These are phyloP conservation scores for Pterocles orientalis DNA, from an alignment of 2,113 vertebrate species.

Conservation along the genomic window DNA sequence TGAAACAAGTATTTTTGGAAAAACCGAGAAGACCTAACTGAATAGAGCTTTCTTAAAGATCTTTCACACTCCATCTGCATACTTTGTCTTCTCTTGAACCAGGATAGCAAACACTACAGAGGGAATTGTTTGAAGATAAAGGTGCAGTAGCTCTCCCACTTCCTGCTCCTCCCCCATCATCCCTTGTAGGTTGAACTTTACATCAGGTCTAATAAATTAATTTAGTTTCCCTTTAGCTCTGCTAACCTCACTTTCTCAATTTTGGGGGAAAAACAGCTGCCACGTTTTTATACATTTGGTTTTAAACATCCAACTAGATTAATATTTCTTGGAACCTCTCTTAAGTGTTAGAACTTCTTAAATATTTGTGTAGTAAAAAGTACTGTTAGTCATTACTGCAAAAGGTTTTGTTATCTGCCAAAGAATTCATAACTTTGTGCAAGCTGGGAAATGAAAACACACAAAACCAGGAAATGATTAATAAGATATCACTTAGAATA, in stretches of 20 bases:
- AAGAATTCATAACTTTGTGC: conserved; percentile 5
- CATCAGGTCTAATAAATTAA: neutral
- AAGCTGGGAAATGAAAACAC: neutral
- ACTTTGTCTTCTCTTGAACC: neutral
- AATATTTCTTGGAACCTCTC: conserved; percentile 13
- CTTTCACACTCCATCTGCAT: neutral
- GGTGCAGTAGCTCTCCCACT: neutral
- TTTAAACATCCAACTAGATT: neutral
- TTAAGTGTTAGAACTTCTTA: neutral
- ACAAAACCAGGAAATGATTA: neutral
- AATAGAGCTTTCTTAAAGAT: neutral
- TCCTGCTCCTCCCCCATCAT: neutral
- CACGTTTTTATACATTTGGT: neutral
- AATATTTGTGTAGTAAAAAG: neutral
- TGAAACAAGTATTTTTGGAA: neutral
- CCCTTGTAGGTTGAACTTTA: neutral
- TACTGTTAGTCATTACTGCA: neutral
- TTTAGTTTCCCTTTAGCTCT: neutral
- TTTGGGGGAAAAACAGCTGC: neutral
- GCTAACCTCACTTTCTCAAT: neutral
- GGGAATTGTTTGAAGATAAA: neutral
- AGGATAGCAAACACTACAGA: neutral
- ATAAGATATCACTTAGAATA: neutral
- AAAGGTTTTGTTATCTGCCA: conserved; percentile 34
- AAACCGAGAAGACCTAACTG: neutral